phyloP scores from a whole-genome alignment of 2,113 vertebrate species.

The Apus apus region DNA sequence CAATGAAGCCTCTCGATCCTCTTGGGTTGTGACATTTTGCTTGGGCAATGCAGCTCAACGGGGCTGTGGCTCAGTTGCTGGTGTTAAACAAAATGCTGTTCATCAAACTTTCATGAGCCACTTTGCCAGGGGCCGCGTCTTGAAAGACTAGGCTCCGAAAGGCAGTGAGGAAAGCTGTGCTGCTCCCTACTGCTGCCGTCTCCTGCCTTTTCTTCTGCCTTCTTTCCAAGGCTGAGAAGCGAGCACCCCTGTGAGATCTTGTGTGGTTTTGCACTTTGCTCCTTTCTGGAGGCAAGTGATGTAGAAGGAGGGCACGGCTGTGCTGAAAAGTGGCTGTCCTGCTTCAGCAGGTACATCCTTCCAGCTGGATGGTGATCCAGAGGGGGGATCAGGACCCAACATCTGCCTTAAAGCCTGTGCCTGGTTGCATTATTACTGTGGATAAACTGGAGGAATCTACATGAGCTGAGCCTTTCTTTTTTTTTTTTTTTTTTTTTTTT shows the following conservation, averaged over 20 bases:
- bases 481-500: too few species aligned
- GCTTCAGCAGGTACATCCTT: background rate
- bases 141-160: background rate
- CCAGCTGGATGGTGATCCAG: background rate
- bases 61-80: slow-evolving; percentile 1
- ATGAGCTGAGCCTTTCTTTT: background rate
- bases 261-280: background rate
- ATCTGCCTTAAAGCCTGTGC: background rate
- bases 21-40: slow-evolving; percentile 43
- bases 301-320: background rate
- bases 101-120: slow-evolving; percentile 59
- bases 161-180: background rate
- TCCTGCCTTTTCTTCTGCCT: background rate
- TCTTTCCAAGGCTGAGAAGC: background rate
- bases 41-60: background rate
- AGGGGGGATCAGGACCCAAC: background rate
- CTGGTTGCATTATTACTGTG: background rate
- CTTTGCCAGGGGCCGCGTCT: slow-evolving; percentile 19
- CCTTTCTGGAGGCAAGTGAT: background rate
- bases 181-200: background rate
- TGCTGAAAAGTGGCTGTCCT: background rate
- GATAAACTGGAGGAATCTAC: background rate
- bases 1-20: background rate
- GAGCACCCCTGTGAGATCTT: background rate
- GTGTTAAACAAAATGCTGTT: slow-evolving; percentile 58